Base-by-base conservation (phyloP, 2,888 invertebrate genomes). In the Apamea anceps region DNA sequence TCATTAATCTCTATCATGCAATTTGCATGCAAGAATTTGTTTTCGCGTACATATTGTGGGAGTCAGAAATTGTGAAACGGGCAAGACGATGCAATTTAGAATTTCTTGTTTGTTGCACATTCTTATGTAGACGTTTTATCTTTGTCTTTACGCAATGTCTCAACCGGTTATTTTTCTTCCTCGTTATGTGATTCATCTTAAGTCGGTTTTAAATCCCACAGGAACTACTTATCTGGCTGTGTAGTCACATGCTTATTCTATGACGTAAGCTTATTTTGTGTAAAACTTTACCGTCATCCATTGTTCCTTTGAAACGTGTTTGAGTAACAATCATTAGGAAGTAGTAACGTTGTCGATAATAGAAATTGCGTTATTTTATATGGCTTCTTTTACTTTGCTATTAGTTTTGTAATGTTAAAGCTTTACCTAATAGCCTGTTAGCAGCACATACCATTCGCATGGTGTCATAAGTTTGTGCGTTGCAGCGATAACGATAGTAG, bases 211-310 rank as follows among this genome's bases (percentile, higher is more conserved):
- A 60, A 68, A 45, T 77, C 86, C 80, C 66, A 51, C 37, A 73
- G 80, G 75, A 67, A 66, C 63, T 63, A 77, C 77, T 73, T 60
- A 54, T 28, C 78, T 67, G 37, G 37, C 65, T 71, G 37, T 72
- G 66, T 74, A 81, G 75, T 75, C 79, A 75, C 73, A 62, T 81
- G 71, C 48, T 80, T 81, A 73, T 66, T 63, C 15, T 65, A 79
- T 87, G 84, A 87, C 88, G 88, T 84, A 80, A 88, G 72, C 65
- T 79, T 87, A 87, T 86, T 87, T 88, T 84, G 83, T 81, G 81
- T 84, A 84, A 76, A 85, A 80, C 75, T 75, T 81, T 48, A 78
- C 78, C 87, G 79, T 82, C 85, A 83, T 65, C 85, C 85, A 88
- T 88, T 87, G 88, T 88, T 88, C 80, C 75, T 76, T 77, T 79